Evolutionary conservation across 92 coral and sea anemone genomes (phyloP).

Genomic region (Meandrina meandrites): DNA sequence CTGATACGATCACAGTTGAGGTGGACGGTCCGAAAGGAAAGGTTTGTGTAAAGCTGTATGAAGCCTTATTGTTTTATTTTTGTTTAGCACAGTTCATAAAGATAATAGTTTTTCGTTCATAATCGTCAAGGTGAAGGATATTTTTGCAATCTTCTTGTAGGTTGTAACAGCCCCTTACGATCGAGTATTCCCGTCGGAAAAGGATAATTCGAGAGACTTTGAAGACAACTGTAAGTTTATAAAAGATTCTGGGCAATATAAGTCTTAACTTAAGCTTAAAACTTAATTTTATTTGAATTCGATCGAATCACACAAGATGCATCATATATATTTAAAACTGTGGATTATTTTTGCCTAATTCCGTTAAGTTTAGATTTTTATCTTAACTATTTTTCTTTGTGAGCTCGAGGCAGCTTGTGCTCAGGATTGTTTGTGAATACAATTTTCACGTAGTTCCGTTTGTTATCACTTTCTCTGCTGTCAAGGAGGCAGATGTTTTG

Average conservation of each 20-base stretch:
- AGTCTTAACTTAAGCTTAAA: not conserved
- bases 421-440: not conserved
- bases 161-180: constrained; percentile 84
- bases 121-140: not conserved
- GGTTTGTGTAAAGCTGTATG: constrained; percentile 32
- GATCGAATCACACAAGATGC: not conserved
- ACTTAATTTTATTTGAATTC: not conserved
- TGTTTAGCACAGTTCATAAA: not conserved
- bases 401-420: not conserved
- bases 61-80: not conserved
- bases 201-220: constrained; percentile 87
- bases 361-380: not conserved
- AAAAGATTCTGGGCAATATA: not conserved
- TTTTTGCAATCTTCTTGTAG: constrained; percentile 47
- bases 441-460: not conserved
- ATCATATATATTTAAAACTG: not conserved
- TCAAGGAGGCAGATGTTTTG: constrained; percentile 22
- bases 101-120: not conserved
- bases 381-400: not conserved
- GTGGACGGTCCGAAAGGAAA: constrained; percentile 71
- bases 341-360: not conserved
- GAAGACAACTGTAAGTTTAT: constrained; percentile 86
- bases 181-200: constrained; percentile 94
- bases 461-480: not conserved
- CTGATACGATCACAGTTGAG: constrained; percentile 85